Conservation (phyloP, 2,888 invertebrate genomes). For the Sphaerophoria rueppellii region DNA sequence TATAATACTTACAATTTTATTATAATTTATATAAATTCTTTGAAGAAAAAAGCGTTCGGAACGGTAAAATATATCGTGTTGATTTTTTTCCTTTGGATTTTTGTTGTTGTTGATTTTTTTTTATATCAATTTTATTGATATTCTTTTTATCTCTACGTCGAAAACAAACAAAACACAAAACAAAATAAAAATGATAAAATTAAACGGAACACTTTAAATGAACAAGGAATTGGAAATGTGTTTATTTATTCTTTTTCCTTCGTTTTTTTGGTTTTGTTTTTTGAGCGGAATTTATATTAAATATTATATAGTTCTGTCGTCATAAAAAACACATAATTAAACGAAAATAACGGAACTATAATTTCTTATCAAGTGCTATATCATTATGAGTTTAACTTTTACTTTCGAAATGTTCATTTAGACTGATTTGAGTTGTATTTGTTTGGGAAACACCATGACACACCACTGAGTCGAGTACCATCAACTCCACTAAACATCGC, state of each 20-base stretch:
- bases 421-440: slow-evolving; percentile 53
- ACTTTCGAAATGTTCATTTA: slow-evolving; percentile 59
- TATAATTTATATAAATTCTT: background rate
- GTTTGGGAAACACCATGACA: slow-evolving; percentile 39
- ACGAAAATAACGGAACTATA: slow-evolving; percentile 48
- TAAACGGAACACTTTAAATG: slow-evolving; percentile 29
- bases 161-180: slow-evolving; percentile 36
- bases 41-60: slow-evolving; percentile 2
- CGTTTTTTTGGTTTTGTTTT: background rate
- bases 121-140: slow-evolving; percentile 60
- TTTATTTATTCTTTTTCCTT: background rate
- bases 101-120: slow-evolving; percentile 1
- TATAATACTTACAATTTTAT: slow-evolving; percentile 46
- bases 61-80: background rate
- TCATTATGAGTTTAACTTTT: slow-evolving; percentile 56
- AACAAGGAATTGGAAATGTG: slow-evolving; percentile 16
- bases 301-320: background rate
- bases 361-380: slow-evolving; percentile 40
- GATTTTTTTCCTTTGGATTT: slow-evolving; percentile 12
- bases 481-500: slow-evolving; percentile 41
- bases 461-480: slow-evolving; percentile 6
- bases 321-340: slow-evolving; percentile 39
- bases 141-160: slow-evolving; percentile 17
- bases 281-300: slow-evolving; percentile 42
- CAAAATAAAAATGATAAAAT: slow-evolving; percentile 18